Conservation (phyloP, 2,797 vertebrate genomes). For the Pristis pectinata region DNA sequence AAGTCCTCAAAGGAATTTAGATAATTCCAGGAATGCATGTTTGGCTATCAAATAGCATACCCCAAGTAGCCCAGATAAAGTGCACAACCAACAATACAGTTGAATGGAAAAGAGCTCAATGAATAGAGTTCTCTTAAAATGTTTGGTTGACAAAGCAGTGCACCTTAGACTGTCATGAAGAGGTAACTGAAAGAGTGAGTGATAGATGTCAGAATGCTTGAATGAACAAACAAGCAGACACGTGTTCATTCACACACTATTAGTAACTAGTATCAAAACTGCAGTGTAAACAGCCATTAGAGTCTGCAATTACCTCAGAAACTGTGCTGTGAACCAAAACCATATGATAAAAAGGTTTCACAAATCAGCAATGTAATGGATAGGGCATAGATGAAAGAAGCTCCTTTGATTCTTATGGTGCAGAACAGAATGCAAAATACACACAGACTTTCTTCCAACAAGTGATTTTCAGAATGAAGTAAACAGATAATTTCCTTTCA, state of each 20-base stretch:
- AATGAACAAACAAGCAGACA: background rate
- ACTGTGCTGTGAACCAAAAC: background rate
- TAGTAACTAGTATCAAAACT: background rate
- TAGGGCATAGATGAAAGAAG: background rate
- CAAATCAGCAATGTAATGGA: background rate
- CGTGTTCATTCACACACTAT: background rate
- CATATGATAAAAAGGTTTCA: background rate
- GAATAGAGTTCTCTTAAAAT: background rate
- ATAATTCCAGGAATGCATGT: constrained; percentile 24
- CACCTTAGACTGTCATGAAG: background rate
- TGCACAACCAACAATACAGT: background rate
- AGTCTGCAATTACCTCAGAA: background rate
- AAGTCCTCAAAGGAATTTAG: constrained; percentile 25
- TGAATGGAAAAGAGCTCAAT: background rate
- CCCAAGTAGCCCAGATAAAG: background rate
- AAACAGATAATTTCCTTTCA: background rate
- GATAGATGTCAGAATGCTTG: background rate
- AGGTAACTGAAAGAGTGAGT: background rate
- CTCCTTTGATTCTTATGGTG: background rate
- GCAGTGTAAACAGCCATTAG: background rate
- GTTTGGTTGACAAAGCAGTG: background rate
- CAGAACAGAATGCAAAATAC: background rate
- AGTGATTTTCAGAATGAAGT: background rate
- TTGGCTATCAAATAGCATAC: constrained; percentile 14
- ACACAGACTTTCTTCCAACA: background rate